A percentile compares a stretch with the other conserved stretches of the same genome.
Evolutionary conservation across 1,140 invertebrate species (phyloP).

Genomic region (Lordiphosa stackelbergi): DNA sequence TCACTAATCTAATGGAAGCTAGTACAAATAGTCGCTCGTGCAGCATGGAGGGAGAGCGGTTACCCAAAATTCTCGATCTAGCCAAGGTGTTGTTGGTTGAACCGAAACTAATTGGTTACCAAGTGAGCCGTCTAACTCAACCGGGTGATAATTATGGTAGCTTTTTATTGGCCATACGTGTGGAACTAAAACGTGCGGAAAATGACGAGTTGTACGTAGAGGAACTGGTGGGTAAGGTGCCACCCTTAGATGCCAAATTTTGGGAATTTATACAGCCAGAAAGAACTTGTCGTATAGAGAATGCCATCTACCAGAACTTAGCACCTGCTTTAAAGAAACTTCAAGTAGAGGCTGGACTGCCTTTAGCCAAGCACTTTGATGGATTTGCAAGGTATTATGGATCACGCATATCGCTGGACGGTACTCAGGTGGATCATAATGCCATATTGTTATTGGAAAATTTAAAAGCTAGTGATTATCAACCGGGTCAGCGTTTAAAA

Average conservation of each 20-base stretch:
- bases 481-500: constrained; percentile 76
- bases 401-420: constrained; percentile 77
- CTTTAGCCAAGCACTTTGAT: constrained; percentile 74
- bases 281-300: constrained; percentile 80
- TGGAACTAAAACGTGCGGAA: constrained; percentile 10
- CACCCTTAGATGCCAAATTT: constrained; percentile 79
- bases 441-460: constrained; percentile 81
- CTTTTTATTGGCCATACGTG: constrained; percentile 77
- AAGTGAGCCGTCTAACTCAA: constrained; percentile 73
- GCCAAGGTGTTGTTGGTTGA: constrained; percentile 34
- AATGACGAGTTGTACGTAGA: constrained; percentile 6
- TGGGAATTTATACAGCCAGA: constrained; percentile 80
- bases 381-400: constrained; percentile 79
- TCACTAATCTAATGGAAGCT: neutral
- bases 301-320: constrained; percentile 79
- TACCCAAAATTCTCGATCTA: constrained; percentile 44
- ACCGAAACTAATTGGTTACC: constrained; percentile 35
- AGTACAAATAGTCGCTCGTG: constrained; percentile 9
- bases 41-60: constrained; percentile 31
- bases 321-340: constrained; percentile 78
- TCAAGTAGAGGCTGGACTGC: constrained; percentile 77
- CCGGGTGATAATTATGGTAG: constrained; percentile 82
- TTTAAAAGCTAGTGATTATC: constrained; percentile 78
- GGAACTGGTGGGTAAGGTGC: constrained; percentile 80
- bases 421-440: constrained; percentile 78